phyloP scores from a whole-genome alignment of 2,113 vertebrate genomes.

The Excalfactoria chinensis region DNA sequence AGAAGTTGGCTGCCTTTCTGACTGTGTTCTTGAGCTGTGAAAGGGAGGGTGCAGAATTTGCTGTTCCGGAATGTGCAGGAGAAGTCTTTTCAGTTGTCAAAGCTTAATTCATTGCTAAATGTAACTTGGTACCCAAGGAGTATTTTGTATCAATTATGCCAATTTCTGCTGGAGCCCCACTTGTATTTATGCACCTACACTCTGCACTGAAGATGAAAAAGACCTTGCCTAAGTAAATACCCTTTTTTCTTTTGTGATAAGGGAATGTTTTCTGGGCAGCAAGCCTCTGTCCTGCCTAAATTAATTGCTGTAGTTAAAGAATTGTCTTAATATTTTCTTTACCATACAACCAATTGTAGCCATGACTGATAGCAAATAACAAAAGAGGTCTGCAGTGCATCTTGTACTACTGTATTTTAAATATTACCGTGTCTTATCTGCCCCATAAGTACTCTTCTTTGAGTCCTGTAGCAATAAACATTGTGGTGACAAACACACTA shows the following conservation, averaged over 20 bases:
- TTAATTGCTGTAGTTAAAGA: neutral
- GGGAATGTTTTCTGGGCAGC: neutral
- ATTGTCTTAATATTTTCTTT: slow-evolving; percentile 1
- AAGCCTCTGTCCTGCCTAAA: neutral
- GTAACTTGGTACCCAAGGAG: neutral
- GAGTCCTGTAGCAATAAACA: neutral
- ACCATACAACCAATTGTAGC: neutral
- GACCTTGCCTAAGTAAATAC: neutral
- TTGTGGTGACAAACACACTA: fast-evolving
- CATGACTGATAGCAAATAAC: neutral
- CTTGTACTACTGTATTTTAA: neutral
- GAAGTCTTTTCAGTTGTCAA: neutral
- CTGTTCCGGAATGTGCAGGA: neutral
- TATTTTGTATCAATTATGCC: slow-evolving; percentile 22
- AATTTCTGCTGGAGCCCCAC: slow-evolving; percentile 17
- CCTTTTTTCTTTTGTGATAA: neutral
- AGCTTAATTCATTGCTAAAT: slow-evolving; percentile 25
- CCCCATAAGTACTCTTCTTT: neutral
- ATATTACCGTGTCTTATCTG: neutral
- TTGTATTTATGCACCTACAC: neutral
- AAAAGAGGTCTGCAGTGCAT: neutral
- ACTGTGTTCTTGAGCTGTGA: neutral
- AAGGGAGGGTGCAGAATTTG: neutral
- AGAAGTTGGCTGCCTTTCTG: neutral
- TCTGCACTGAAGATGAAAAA: slow-evolving; percentile 5